Conservation (phyloP, 2,888 invertebrate species). For the Orchesella flavescens region DNA sequence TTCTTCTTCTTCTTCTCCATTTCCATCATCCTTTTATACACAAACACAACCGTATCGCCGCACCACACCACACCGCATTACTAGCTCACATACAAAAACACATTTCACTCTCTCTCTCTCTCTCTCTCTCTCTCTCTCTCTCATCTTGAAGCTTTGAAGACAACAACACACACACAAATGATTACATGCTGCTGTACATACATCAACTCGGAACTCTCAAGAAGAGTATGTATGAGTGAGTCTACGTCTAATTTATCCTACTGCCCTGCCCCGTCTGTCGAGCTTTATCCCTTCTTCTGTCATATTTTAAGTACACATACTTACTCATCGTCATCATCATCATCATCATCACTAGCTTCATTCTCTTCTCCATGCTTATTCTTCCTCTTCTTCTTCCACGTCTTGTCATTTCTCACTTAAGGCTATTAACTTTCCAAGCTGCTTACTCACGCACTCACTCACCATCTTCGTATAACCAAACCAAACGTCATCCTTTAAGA, state of each 20-base stretch:
- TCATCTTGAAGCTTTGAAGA: not conserved
- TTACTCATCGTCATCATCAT: slow-evolving; percentile 28
- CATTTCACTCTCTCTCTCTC: not conserved
- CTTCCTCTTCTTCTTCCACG: not conserved
- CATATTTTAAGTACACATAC: slow-evolving; percentile 48
- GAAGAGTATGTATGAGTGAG: not conserved
- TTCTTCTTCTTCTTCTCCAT: slow-evolving; percentile 30
- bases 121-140: not conserved
- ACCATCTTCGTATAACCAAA: no score
- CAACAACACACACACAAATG: slow-evolving; percentile 13
- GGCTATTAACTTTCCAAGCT: not conserved
- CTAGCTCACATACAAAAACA: no score
- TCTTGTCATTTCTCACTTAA: slow-evolving; percentile 8
- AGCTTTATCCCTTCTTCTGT: slow-evolving; percentile 48
- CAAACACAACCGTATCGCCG: not conserved
- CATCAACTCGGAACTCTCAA: not conserved
- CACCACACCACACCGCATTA: not conserved
- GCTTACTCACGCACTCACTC: no score
- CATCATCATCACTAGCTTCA: not conserved
- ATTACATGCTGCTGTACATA: slow-evolving; percentile 32
- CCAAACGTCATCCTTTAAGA: no score
- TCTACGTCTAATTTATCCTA: slow-evolving; percentile 26
- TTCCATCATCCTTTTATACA: slow-evolving; percentile 31
- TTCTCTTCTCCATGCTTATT: not conserved
- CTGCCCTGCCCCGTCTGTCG: slow-evolving; percentile 32